These are phyloP conservation scores for Ascaphus truei DNA, from an alignment of 2,113 vertebrate species.

Conservation along the genomic window DNA sequence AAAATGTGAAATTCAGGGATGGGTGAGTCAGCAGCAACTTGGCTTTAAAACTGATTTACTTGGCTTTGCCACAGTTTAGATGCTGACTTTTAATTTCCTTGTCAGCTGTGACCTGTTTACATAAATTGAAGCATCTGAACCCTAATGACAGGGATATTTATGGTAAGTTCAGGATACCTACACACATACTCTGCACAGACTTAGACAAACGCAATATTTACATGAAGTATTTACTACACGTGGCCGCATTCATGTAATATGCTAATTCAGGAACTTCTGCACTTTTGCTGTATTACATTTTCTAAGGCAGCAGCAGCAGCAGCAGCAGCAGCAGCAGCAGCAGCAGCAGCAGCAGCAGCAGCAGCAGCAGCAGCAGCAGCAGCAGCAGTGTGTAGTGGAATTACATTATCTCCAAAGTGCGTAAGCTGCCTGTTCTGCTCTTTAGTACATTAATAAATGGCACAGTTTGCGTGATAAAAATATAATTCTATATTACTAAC, in stretches of 20 bases:
- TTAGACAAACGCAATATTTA: background rate
- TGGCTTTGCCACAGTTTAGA: slow-evolving; percentile 33
- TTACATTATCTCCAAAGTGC: too few relatives aligned
- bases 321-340: too few relatives aligned
- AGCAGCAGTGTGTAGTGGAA: too few relatives aligned
- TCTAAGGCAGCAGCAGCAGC: too few relatives aligned
- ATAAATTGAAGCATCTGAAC: slow-evolving; percentile 18
- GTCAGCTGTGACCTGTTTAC: slow-evolving; percentile 36
- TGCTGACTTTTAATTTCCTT: slow-evolving; percentile 38
- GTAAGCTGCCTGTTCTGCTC: too few relatives aligned
- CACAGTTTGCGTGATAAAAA: too few relatives aligned
- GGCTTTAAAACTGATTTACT: slow-evolving; percentile 27
- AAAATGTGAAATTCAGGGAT: slow-evolving; percentile 21
- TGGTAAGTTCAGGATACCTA: background rate
- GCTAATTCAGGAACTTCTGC: too few relatives aligned
- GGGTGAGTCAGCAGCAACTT: slow-evolving; percentile 34
- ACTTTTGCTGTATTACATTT: too few relatives aligned
- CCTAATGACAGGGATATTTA: slow-evolving; percentile 35
- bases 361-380: too few relatives aligned
- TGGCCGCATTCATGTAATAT: background rate
- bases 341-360: too few relatives aligned
- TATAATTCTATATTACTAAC: too few relatives aligned
- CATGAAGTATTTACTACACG: background rate
- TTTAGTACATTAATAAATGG: too few relatives aligned
- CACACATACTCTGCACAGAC: background rate